phyloP scores from a whole-genome alignment of 2,888 invertebrate species.

The Tiphia femorata region DNA sequence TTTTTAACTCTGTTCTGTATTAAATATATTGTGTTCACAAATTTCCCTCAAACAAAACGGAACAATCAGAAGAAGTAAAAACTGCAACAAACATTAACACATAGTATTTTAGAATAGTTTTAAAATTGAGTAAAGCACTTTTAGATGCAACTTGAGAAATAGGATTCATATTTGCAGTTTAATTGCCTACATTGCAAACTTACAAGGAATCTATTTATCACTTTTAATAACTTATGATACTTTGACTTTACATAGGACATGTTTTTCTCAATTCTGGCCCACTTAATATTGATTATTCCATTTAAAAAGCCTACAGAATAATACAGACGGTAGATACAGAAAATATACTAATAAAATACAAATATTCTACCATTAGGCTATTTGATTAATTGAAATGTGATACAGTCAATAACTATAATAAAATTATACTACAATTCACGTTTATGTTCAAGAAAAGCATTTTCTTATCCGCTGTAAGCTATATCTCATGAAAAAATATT shows the following conservation, averaged over 20 bases:
- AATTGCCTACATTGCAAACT: slow-evolving; percentile 9
- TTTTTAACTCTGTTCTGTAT: too few species aligned
- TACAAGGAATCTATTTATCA: slow-evolving; percentile 11
- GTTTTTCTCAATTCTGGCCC: slow-evolving; percentile 5
- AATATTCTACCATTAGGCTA: neutral
- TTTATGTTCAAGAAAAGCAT: neutral
- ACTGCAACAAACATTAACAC: too few species aligned
- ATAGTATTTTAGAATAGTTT: too few species aligned
- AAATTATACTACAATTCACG: neutral
- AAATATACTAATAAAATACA: neutral
- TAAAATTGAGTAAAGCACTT: too few species aligned
- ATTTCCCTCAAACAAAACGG: too few species aligned
- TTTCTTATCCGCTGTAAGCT: slow-evolving; percentile 8
- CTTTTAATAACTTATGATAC: slow-evolving; percentile 17
- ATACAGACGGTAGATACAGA: slow-evolving; percentile 14
- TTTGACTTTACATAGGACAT: slow-evolving; percentile 11
- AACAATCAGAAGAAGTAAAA: too few species aligned
- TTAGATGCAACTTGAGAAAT: too few species aligned
- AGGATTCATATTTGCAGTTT: too few species aligned
- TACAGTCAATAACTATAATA: too few species aligned
- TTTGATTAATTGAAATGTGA: too few species aligned
- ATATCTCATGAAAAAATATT: slow-evolving; percentile 41
- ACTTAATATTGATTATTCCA: slow-evolving; percentile 8
- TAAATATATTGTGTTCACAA: too few species aligned
- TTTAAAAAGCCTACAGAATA: slow-evolving; percentile 13